These are phyloP conservation scores for Catamblyrhynchus diadema DNA, from an alignment of 2,797 vertebrate genomes.

Conservation along the genomic window DNA sequence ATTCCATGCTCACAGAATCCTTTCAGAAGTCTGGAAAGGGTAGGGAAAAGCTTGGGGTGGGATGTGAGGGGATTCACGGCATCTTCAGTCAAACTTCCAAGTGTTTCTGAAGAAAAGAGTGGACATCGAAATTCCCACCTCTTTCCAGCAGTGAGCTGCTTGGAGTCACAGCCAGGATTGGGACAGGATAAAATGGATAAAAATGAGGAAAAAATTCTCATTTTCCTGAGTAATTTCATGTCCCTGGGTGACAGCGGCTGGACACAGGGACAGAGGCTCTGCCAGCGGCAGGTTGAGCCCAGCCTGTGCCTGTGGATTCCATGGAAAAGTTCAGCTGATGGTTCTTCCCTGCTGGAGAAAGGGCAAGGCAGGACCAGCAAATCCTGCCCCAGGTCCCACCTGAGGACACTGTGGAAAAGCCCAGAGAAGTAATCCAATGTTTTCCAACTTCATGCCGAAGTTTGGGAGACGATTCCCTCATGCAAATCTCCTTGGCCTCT, in stretches of 20 bases:
- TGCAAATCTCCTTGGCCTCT: not conserved
- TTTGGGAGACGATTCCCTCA: not conserved
- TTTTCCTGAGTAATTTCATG: not conserved
- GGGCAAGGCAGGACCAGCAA: not conserved
- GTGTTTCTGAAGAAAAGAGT: not conserved
- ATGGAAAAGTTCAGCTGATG: not conserved
- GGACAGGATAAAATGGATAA: not conserved
- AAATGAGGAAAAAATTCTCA: not conserved
- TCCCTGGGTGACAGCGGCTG: not conserved
- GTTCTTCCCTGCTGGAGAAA: not conserved
- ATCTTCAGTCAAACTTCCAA: not conserved
- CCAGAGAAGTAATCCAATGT: fast-evolving
- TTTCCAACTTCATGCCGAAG: not conserved
- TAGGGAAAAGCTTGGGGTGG: not conserved
- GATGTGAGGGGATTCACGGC: not conserved
- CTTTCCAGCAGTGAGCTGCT: not conserved
- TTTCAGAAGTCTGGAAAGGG: not conserved
- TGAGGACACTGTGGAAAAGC: not conserved
- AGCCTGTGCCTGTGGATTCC: not conserved
- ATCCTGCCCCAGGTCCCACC: not conserved
- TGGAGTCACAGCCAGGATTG: not conserved
- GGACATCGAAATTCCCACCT: not conserved
- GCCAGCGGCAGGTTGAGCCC: not conserved
- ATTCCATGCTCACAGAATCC: not conserved
- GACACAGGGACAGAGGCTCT: not conserved